phyloP scores from a whole-genome alignment of 2,797 vertebrate species.

The Galaxias olidus region DNA sequence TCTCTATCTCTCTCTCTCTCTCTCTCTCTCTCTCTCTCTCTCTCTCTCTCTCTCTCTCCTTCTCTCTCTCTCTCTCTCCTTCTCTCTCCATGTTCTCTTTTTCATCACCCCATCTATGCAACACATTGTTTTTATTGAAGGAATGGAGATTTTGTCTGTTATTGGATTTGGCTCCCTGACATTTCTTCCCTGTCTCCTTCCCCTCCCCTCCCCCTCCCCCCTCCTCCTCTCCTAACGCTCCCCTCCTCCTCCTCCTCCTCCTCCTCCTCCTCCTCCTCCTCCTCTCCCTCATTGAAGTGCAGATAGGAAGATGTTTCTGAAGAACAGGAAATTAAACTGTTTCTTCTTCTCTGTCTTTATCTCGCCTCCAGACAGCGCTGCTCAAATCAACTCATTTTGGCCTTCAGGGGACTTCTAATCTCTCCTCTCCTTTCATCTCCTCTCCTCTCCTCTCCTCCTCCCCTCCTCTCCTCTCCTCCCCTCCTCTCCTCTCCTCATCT shows the following conservation, averaged over 20 bases:
- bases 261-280: constrained; percentile 38
- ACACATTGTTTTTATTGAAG: no score
- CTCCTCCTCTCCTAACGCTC: constrained; percentile 31
- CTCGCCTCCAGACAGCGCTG: constrained; percentile 70
- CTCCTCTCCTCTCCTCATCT: not conserved
- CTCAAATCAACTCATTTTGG: constrained; percentile 97
- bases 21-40: constrained; percentile 34
- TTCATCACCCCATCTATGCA: no score
- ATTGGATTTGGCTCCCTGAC: constrained; percentile 33
- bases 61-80: constrained; percentile 17
- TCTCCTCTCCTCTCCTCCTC: constrained; percentile 10
- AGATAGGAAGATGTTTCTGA: constrained; percentile 66
- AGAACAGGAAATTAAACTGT: constrained; percentile 96
- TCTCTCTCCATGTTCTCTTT: no score
- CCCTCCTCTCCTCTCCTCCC: constrained; percentile 1
- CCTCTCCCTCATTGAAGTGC: constrained; percentile 55
- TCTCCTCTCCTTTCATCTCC: constrained; percentile 34
- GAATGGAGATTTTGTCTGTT: no score
- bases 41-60: constrained; percentile 25
- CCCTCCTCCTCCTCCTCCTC: constrained; percentile 57
- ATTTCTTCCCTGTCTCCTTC: constrained; percentile 36
- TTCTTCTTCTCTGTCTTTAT: constrained; percentile 86
- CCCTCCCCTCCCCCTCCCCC: constrained; percentile 64
- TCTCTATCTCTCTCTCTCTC: constrained; percentile 56
- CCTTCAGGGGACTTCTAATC: constrained; percentile 72